Percentiles rank a stretch among this genome's conserved stretches.
Evolutionary conservation across 2,888 invertebrate genomes (phyloP).

Genomic region (Oligia fasciuncula): DNA sequence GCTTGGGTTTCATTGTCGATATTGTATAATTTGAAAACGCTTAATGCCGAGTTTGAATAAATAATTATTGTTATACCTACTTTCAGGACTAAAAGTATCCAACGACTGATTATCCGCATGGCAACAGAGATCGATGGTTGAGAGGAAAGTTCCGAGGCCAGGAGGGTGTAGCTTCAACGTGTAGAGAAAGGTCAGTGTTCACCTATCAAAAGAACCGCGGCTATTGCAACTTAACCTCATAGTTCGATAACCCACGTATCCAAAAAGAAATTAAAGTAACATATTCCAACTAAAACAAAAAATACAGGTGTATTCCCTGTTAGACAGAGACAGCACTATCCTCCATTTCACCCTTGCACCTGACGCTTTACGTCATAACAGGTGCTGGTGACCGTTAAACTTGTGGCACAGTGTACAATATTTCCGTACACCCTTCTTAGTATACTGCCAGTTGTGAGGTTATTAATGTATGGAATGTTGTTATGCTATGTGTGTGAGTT

Average conservation of each 20-base stretch:
- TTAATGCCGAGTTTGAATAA: not conserved
- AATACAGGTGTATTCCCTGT: conserved; percentile 46
- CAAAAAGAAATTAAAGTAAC: not conserved
- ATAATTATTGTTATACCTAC: too few species aligned
- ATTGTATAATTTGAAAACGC: not conserved
- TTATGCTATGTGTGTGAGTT: conserved; percentile 35
- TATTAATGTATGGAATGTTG: not conserved
- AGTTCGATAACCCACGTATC: too few species aligned
- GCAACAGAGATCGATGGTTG: not conserved
- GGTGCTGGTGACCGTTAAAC: conserved; percentile 76
- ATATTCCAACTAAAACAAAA: conserved; percentile 20
- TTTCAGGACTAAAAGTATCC: not conserved
- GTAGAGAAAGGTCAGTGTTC: too few species aligned
- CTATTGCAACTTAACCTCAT: too few species aligned
- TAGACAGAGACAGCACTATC: conserved; percentile 59
- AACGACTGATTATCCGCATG: not conserved
- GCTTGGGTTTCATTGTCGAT: not conserved
- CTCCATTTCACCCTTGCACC: conserved; percentile 67
- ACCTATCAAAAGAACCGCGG: too few species aligned
- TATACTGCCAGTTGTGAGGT: conserved; percentile 6
- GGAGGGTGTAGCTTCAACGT: too few species aligned
- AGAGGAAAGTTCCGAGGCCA: not conserved
- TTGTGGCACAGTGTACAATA: conserved; percentile 65
- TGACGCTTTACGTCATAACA: conserved; percentile 78
- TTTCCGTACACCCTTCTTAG: not conserved